phyloP scores from a whole-genome alignment of 2,888 invertebrate species.

The Pediacus dermestoides region DNA sequence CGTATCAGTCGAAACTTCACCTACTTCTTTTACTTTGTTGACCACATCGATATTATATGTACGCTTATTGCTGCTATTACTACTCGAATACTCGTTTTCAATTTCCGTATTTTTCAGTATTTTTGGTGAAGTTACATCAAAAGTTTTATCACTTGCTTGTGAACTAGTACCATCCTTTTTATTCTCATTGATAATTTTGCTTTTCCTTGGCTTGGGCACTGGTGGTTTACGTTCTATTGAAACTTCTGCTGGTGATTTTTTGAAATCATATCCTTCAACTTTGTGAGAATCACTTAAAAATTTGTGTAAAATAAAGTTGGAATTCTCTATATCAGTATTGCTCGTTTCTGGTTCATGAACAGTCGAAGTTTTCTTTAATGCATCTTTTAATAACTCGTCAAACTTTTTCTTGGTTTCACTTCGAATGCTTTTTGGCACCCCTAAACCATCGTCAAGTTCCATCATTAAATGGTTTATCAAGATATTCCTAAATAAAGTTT shows the following conservation, averaged over 20 bases:
- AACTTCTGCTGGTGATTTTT: too few relatives aligned
- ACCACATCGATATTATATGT: too few relatives aligned
- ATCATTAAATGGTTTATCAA: too few relatives aligned
- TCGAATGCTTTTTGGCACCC: too few relatives aligned
- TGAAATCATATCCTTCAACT: neutral
- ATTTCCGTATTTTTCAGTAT: too few relatives aligned
- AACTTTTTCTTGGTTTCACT: constrained; percentile 42
- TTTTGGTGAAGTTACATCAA: constrained; percentile 25
- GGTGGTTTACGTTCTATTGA: constrained; percentile 25
- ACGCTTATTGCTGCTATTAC: too few relatives aligned
- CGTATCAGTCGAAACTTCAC: too few relatives aligned
- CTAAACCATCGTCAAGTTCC: too few relatives aligned
- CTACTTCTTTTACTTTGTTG: too few relatives aligned
- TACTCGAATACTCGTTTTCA: too few relatives aligned
- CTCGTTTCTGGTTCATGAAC: constrained; percentile 10
- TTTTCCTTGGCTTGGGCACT: constrained; percentile 36
- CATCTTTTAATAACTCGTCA: constrained; percentile 37
- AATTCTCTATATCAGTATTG: constrained; percentile 13
- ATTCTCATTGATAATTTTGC: too few relatives aligned
- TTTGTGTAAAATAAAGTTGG: constrained; percentile 17
- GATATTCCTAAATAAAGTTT: too few relatives aligned
- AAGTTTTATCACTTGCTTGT: constrained; percentile 24
- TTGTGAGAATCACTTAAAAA: constrained; percentile 13
- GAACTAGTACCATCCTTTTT: constrained; percentile 15
- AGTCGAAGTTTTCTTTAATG: constrained; percentile 24